Percentiles rank a stretch among this genome's conserved stretches.
phyloP scores from a whole-genome alignment of 2,113 vertebrate genomes.

The Uria aalge region DNA sequence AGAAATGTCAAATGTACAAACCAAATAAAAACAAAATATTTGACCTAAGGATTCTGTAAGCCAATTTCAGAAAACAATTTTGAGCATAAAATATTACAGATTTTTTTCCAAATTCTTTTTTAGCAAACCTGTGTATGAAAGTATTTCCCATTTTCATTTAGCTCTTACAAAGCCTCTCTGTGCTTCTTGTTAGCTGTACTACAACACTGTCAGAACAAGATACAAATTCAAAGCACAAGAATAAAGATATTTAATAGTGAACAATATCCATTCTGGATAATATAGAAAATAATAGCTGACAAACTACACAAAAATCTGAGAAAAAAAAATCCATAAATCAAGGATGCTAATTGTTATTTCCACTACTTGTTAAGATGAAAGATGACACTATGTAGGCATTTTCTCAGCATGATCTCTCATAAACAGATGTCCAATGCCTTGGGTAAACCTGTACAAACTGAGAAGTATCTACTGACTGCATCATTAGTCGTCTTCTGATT shows the following conservation, averaged over 20 bases:
- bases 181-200: background rate
- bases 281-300: constrained; percentile 27
- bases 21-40: background rate
- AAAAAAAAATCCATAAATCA: constrained; percentile 34
- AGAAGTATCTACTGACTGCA: constrained; percentile 42
- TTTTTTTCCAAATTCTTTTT: background rate
- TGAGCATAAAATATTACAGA: background rate
- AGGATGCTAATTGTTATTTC: constrained; percentile 47
- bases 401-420: constrained; percentile 39
- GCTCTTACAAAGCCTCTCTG: background rate
- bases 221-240: background rate
- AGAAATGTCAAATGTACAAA: background rate
- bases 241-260: constrained; percentile 2
- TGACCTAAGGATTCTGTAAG: background rate
- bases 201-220: background rate
- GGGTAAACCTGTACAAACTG: constrained; percentile 61
- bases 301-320: background rate
- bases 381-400: constrained; percentile 44
- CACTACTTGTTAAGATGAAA: constrained; percentile 63
- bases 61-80: background rate
- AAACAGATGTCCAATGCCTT: constrained; percentile 66
- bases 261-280: background rate
- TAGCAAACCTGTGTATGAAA: background rate
- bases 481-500: constrained; percentile 60
- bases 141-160: background rate